Percentiles rank a stretch among this genome's conserved stretches.
phyloP scores from a whole-genome alignment of 2,113 vertebrate species.

The Zingel zingel region DNA sequence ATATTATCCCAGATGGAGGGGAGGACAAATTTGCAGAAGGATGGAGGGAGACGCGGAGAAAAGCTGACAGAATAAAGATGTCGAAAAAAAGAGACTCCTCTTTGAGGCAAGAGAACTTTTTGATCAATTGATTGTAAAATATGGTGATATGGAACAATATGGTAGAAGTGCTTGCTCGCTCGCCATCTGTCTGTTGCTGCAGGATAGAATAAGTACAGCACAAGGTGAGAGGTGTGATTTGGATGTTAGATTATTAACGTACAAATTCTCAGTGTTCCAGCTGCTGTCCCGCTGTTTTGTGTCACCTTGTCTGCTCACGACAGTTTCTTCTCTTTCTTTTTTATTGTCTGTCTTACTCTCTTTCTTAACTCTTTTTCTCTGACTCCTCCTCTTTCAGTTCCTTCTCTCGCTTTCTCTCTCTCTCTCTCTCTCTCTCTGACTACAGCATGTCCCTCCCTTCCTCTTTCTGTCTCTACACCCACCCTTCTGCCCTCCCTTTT shows the following conservation, averaged over 20 bases:
- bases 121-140: background rate
- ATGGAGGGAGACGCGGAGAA: slow-evolving; percentile 39
- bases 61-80: slow-evolving; percentile 56
- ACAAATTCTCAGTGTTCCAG: slow-evolving; percentile 28
- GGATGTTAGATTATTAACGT: slow-evolving; percentile 48
- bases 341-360: slow-evolving; percentile 69
- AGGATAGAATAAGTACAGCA: slow-evolving; percentile 33
- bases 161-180: slow-evolving; percentile 50
- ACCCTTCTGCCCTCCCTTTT: slow-evolving; percentile 62
- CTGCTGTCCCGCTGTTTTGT: slow-evolving; percentile 53
- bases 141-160: slow-evolving; percentile 50
- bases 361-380: slow-evolving; percentile 69
- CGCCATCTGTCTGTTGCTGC: slow-evolving; percentile 51
- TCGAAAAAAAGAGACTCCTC: slow-evolving; percentile 37
- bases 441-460: slow-evolving; percentile 80
- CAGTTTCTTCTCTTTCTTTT: slow-evolving; percentile 57
- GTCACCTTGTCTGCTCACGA: slow-evolving; percentile 24
- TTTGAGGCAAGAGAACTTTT: slow-evolving; percentile 24
- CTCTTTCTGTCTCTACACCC: slow-evolving; percentile 71
- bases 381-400: slow-evolving; percentile 74
- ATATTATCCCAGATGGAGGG: slow-evolving; percentile 58
- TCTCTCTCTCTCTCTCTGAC: slow-evolving; percentile 52
- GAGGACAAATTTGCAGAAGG: slow-evolving; percentile 48
- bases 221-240: slow-evolving; percentile 42
- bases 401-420: slow-evolving; percentile 53